Evolutionary conservation across 2,888 invertebrate species (phyloP).

Genomic region (Drosophila pegasa): DNA sequence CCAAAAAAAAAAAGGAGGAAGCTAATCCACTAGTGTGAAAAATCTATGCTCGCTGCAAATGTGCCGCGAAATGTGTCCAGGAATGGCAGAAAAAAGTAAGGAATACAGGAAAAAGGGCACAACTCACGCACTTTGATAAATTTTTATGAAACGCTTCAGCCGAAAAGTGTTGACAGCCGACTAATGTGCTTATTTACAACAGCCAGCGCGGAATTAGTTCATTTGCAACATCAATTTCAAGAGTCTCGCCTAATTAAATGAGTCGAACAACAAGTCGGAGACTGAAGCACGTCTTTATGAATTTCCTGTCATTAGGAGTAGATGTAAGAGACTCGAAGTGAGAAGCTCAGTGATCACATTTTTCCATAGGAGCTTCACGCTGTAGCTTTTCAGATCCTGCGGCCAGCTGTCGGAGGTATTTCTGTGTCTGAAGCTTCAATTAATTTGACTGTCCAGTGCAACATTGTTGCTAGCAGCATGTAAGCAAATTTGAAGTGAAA

Average conservation of each 20-base stretch:
- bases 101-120: constrained; percentile 18
- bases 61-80: constrained; percentile 71
- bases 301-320: background rate
- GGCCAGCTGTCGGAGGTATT: constrained; percentile 11
- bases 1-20: constrained; percentile 1
- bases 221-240: constrained; percentile 42
- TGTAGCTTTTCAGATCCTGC: constrained; percentile 1
- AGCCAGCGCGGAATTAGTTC: constrained; percentile 45
- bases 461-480: constrained; percentile 37
- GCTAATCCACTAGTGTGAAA: constrained; percentile 73
- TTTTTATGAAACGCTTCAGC: constrained; percentile 47
- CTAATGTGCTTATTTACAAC: constrained; percentile 56
- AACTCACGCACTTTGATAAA: constrained; percentile 54
- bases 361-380: constrained; percentile 26
- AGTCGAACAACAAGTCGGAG: background rate
- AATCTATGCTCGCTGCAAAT: constrained; percentile 75
- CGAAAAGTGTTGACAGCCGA: constrained; percentile 68
- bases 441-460: constrained; percentile 25
- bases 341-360: background rate
- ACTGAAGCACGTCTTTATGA: background rate
- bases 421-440: constrained; percentile 38
- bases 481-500: constrained; percentile 59
- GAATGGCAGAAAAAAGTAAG: constrained; percentile 10
- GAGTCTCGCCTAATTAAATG: constrained; percentile 31
- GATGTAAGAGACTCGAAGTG: background rate